Evolutionary conservation across 2,797 vertebrate species (phyloP), one percentile per base, ranked within the genome.

Genomic region (Enteromius radiatus): DNA sequence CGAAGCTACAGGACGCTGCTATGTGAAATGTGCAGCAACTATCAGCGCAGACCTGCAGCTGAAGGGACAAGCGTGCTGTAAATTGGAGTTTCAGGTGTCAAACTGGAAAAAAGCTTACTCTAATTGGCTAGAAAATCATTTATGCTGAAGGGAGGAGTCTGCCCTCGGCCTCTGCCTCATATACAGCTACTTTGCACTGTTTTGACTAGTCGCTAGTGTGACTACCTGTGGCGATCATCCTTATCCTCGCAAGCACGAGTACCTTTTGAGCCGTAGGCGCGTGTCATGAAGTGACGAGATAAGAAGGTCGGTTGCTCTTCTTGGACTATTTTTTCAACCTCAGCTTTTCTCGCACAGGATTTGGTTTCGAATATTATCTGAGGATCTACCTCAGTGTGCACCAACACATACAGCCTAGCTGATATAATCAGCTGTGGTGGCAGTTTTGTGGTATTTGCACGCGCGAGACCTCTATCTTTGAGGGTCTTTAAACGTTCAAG

Each of bases 51-150:
- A 54, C 28, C 2, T 23, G 49, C 21, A 36, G 1, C 3, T 31
- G 41, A 23, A 23, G n/a, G 45, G n/a, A 38, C 47, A 49, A 11
- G 81, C 56, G 23, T 73, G 70, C 7, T 17, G 63, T 71, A 74
- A 71, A 78, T 52, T 84, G 17, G 12, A 10, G 81, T 75, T 82
- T 84, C 70, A 76, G 26, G 56, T 87, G 76, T 85, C 83, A 77
- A 63, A 11, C 28, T n/a, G 28, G 68, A 64, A 28, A 45, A 59
- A 14, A 36, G 47, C 36, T 31, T 52, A 8, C 17, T 85, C 43
- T 85, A 63, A 87, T 85, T 83, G 86, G 86, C 69, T 68, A 80
- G 33, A 75, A 61, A 82, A 54, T 28, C 54, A 23, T 28, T 52
- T 15, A 23, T 28, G 56, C 79, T 65, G 77, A 41, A 45, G 38